Conservation (phyloP, 2,113 vertebrate species). For the Neotoma lepida region DNA sequence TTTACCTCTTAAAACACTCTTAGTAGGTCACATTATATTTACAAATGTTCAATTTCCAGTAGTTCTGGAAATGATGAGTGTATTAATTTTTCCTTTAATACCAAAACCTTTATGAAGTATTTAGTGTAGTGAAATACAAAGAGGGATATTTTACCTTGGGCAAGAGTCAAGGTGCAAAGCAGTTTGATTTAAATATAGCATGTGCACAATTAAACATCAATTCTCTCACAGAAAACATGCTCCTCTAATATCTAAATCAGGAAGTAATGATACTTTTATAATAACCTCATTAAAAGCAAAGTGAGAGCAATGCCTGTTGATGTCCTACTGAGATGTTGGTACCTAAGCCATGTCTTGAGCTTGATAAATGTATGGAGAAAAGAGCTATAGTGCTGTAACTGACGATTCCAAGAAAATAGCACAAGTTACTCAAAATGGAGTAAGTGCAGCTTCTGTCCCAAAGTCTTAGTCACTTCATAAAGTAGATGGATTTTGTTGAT, state of each 20-base stretch:
- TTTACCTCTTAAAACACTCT: background rate
- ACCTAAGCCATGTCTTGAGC: background rate
- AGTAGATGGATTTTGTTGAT: constrained; percentile 37
- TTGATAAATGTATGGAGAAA: background rate
- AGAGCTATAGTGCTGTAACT: constrained; percentile 35
- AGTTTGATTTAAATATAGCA: background rate
- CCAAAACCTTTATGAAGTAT: background rate
- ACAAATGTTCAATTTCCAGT: background rate
- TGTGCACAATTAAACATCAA: too few species aligned
- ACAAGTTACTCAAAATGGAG: constrained; percentile 33
- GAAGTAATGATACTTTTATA: constrained; percentile 42
- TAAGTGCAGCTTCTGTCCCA: constrained; percentile 16
- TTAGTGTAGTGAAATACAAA: background rate
- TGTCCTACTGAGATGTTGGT: background rate
- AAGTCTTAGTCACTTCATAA: constrained; percentile 38
- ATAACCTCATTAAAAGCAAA: background rate
- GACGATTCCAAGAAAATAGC: constrained; percentile 12
- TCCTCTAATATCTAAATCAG: constrained; percentile 28
- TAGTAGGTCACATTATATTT: background rate
- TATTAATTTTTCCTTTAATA: background rate
- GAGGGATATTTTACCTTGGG: background rate
- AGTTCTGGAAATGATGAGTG: too few species aligned
- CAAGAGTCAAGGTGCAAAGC: background rate
- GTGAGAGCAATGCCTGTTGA: background rate
- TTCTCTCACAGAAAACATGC: constrained; percentile 17